Base-by-base conservation (phyloP, 1,140 invertebrate species). In the Hylyphantes graminicola region DNA sequence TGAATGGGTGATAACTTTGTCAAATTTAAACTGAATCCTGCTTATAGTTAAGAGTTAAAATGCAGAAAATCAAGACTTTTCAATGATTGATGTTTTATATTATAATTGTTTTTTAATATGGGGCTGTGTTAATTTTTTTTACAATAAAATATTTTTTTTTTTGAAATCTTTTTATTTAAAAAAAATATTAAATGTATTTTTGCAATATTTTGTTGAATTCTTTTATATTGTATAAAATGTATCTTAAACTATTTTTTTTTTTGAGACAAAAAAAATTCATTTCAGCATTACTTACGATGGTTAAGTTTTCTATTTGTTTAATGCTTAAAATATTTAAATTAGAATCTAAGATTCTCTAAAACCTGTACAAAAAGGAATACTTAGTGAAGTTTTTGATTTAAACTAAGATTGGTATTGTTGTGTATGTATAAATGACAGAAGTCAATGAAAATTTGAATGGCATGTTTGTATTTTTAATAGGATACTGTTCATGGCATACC, bases 271-370 rank as follows among this genome's bases (percentile, higher is more conserved):
- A 13, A 12, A 7, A 7, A 7, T 4, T 9, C 57, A 59, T 59
- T 59, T 59, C 3, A 59, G 5, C n/a, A 12, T 13, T 59, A 13
- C n/a, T n/a, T 70, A 51, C n/a, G n/a, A n/a, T n/a, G n/a, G 51
- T 70, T 17, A 17, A 51, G 50, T 70, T 70, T 53, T 11, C 51
- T 17, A 53, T 9, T 17, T 51, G 54, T 51, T 53, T 48, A 1
- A 50, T 12, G 50, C 51, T 68, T 11, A 50, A n/a, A 67, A 12
- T 35, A 67, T 67, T 67, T 67, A 67, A 13, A 21, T 17, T 53
- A 70, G 68, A 70, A 70, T 70, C 51, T 21, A 70, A 70, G 68
- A 70, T 54, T 70, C 68, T 70, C 68, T 70, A 70, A 70, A 70
- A 50, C 17, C 17, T 70, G 51, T 67, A 48, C 54, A 70, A 11